Evolutionary conservation across 2,113 vertebrate genomes (phyloP), one percentile per base, ranked within the genome.

Genomic region (Tachycineta bicolor): DNA sequence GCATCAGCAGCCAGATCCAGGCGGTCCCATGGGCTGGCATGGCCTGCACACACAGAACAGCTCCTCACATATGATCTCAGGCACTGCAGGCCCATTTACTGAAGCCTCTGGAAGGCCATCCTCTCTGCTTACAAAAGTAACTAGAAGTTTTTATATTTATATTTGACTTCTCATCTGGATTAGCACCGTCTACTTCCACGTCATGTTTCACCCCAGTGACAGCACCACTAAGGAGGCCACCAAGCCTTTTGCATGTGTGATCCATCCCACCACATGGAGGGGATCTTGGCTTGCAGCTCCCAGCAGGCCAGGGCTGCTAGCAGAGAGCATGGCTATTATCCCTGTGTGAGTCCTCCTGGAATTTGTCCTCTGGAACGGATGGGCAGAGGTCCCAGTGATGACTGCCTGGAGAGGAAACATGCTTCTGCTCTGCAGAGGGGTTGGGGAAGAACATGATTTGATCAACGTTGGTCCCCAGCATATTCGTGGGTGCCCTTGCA

Each of bases 241-340:
- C 24, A 60, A 78, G 25, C 10, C 10, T 82, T 84, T 67, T n/a
- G 31, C 13, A 11, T 1, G 3, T 1, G 1, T 29, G 23, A 50
- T 39, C 2, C 2, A 68, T 39, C 5, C 14, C 41, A 47, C 5
- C 8, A 33, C 1, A 1, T 2, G 1, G 5, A 29, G 21, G 11
- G 12, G 71, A 3, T 22, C 33, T 68, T 64, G 49, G 3, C 21
- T 53, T n/a, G 28, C 67, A 94, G 37, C 31, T 82, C 24, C 5
- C 8, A 5, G 5, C 23, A 46, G 69, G 28, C 9, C 3, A 4
- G 10, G 11, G 7, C 49, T 81, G 41, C 43, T 43, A 41, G 28
- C 25, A 74, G 44, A 64, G 8, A 49, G 9, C 9, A 44, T 0
- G 0, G 9, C 9, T 76, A 6, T 37, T 22, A 29, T 14, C 5